These are phyloP conservation scores for Corythoichthys intestinalis DNA, from an alignment of 2,113 vertebrate species.

Conservation along the genomic window DNA sequence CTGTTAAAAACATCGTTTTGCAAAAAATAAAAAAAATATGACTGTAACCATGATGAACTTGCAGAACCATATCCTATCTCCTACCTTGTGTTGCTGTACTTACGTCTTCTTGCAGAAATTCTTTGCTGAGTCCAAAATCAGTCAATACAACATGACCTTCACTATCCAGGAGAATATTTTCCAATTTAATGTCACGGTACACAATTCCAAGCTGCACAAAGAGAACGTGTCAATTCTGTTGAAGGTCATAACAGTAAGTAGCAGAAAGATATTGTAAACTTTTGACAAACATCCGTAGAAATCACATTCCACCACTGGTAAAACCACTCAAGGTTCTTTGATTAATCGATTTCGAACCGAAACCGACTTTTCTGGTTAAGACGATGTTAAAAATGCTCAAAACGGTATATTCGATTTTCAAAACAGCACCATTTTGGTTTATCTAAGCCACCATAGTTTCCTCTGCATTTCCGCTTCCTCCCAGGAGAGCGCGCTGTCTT, in stretches of 20 bases:
- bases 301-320: no score
- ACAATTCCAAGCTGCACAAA: conserved; percentile 82
- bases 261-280: neutral
- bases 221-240: neutral
- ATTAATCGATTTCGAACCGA: no score
- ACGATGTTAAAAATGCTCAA: no score
- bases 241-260: no score
- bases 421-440: no score
- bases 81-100: neutral
- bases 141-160: conserved; percentile 89
- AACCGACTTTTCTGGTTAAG: no score
- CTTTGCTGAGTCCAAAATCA: conserved; percentile 92
- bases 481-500: no score
- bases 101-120: conserved; percentile 87
- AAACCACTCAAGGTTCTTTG: no score
- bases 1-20: neutral
- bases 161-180: conserved; percentile 86
- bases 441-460: no score
- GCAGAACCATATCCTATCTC: neutral
- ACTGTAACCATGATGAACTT: neutral
- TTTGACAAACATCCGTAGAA: no score
- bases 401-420: no score
- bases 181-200: conserved; percentile 88
- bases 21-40: neutral
- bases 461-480: no score